A percentile compares a stretch with the other conserved stretches of the same genome.
Evolutionary conservation across 2,888 invertebrate genomes (phyloP).

Genomic region (Anarsia innoxiella): DNA sequence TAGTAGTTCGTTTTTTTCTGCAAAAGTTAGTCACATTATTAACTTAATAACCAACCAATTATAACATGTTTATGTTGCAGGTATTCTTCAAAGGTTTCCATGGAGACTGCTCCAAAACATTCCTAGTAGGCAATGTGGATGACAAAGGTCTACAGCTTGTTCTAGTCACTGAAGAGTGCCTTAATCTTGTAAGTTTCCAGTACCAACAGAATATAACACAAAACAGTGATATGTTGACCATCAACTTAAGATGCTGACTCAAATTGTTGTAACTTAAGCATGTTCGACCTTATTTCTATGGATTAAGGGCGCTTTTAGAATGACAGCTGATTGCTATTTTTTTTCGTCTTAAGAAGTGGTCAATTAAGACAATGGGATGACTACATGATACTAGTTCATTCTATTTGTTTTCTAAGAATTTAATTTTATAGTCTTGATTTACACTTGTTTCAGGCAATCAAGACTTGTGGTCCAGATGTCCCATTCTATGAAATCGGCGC

Average conservation of each 20-base stretch:
- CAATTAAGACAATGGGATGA: too few relatives aligned
- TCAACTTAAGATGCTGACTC: too few relatives aligned
- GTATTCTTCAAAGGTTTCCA: slow-evolving; percentile 89
- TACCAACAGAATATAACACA: not conserved
- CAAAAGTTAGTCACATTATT: not conserved
- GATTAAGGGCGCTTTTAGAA: too few relatives aligned
- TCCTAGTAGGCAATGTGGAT: slow-evolving; percentile 89
- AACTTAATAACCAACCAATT: not conserved
- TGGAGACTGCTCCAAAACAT: slow-evolving; percentile 94
- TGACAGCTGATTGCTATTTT: too few relatives aligned
- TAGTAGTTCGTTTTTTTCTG: too few relatives aligned
- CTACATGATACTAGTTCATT: too few relatives aligned
- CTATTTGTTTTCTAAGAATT: too few relatives aligned
- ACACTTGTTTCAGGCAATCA: slow-evolving; percentile 57
- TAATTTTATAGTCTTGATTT: not conserved
- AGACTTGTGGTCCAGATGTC: slow-evolving; percentile 75
- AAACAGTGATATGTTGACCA: too few relatives aligned
- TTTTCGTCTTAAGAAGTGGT: too few relatives aligned
- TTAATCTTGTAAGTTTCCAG: slow-evolving; percentile 71
- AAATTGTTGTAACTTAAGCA: too few relatives aligned
- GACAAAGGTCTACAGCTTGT: slow-evolving; percentile 81
- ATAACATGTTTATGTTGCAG: slow-evolving; percentile 59
- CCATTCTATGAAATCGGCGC: slow-evolving; percentile 78
- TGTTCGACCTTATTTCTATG: too few relatives aligned
- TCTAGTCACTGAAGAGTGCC: slow-evolving; percentile 80